A percentile compares a stretch with the other conserved stretches of the same genome.
phyloP scores from a whole-genome alignment of 2,113 vertebrate genomes.

The Petrocephalus microphthalmus region DNA sequence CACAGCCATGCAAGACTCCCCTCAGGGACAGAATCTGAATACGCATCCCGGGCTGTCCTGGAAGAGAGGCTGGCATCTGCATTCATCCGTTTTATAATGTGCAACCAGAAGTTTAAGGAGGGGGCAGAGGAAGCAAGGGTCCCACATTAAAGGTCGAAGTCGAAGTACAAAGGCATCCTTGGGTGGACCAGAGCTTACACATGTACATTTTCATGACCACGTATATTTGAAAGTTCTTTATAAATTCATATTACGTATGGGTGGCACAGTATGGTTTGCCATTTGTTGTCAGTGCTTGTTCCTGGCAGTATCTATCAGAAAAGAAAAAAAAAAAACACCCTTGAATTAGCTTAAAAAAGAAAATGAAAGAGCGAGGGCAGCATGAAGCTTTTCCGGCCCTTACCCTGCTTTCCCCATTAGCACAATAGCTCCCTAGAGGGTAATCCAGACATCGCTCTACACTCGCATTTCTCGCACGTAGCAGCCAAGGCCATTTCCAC shows the following conservation, averaged over 20 bases:
- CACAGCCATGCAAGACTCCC: not conserved
- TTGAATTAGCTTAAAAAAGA: not conserved
- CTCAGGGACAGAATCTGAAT: constrained; percentile 26
- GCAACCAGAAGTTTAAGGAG: constrained; percentile 26
- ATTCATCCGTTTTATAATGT: constrained; percentile 16
- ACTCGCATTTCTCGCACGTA: constrained; percentile 22
- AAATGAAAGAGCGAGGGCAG: not conserved
- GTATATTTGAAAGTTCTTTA: not conserved
- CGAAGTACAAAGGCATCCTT: constrained; percentile 31
- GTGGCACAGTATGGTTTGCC: not conserved
- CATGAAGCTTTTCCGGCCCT: not conserved
- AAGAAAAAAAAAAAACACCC: not conserved
- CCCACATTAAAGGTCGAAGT: constrained; percentile 29
- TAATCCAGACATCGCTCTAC: constrained; percentile 23
- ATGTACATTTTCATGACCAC: not conserved
- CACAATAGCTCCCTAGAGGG: constrained; percentile 8
- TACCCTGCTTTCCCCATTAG: constrained; percentile 24
- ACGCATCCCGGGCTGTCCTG: not conserved
- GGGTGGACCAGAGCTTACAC: constrained; percentile 24
- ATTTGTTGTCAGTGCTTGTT: not conserved
- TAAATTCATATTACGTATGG: not conserved
- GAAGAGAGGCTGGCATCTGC: not conserved
- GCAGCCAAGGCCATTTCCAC: constrained; percentile 25
- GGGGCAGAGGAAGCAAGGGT: constrained; percentile 26
- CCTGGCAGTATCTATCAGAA: not conserved